These are phyloP conservation scores for Enteromius paludinosus DNA, from an alignment of 2,797 vertebrate genomes.

Conservation along the genomic window DNA sequence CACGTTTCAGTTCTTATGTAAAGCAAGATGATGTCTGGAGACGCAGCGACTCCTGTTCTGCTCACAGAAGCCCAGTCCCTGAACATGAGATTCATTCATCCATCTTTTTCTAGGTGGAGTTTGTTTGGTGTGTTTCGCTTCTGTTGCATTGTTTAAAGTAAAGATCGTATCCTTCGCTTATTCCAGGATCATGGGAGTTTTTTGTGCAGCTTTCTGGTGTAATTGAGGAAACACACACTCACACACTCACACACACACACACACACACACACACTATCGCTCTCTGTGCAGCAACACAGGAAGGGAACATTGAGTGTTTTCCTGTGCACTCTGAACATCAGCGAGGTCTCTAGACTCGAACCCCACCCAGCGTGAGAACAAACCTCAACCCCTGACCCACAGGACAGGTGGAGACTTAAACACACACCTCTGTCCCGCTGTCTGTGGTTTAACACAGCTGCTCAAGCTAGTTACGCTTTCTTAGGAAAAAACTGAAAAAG, in stretches of 20 bases:
- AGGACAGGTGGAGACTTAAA: slow-evolving; percentile 35
- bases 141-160: slow-evolving; percentile 1
- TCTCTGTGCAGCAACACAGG: slow-evolving; percentile 62
- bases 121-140: background rate
- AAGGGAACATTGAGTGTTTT: slow-evolving; percentile 70
- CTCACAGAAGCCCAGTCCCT: background rate
- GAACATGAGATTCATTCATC: background rate
- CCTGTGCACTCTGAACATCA: slow-evolving; percentile 62
- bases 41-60: background rate
- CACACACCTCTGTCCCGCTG: slow-evolving; percentile 22
- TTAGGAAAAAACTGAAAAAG: background rate
- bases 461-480: background rate
- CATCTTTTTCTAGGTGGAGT: slow-evolving; percentile 1
- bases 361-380: slow-evolving; percentile 39
- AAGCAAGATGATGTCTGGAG: slow-evolving; percentile 1
- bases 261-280: slow-evolving; percentile 6
- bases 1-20: background rate
- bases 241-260: slow-evolving; percentile 44
- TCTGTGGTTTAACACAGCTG: background rate
- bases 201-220: background rate
- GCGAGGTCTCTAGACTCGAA: slow-evolving; percentile 21
- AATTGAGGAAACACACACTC: slow-evolving; percentile 25
- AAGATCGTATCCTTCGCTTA: background rate
- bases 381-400: slow-evolving; percentile 12
- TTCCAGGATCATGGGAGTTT: slow-evolving; percentile 10